Conservation (phyloP, 2,113 vertebrate genomes). For the Podocnemis expansa region DNA sequence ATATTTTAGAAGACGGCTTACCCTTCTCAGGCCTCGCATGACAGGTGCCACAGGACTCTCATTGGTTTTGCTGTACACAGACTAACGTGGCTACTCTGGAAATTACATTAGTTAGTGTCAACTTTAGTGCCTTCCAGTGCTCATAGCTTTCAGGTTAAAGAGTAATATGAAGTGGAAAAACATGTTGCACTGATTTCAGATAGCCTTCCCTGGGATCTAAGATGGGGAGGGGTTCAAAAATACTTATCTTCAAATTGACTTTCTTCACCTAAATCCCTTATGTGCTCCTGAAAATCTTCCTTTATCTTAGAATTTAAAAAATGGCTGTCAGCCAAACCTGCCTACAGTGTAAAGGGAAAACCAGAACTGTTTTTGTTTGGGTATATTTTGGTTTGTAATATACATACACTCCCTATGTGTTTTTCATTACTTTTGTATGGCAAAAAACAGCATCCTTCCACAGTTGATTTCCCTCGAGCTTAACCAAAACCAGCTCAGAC, state of each 20-base stretch:
- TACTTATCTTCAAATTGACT: too few relatives aligned
- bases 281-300: too few relatives aligned
- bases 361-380: background rate
- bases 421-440: rapidly evolving
- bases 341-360: background rate
- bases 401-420: too few relatives aligned
- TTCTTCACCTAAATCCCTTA: too few relatives aligned
- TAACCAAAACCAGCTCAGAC: background rate
- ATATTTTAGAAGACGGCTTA: too few relatives aligned
- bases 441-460: background rate
- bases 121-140: background rate
- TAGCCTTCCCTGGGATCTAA: too few relatives aligned
- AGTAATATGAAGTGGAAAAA: background rate
- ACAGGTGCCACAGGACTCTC: too few relatives aligned
- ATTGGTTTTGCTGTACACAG: too few relatives aligned
- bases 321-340: background rate
- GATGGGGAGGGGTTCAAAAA: too few relatives aligned
- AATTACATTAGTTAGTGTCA: background rate
- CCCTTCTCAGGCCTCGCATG: too few relatives aligned
- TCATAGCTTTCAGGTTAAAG: background rate
- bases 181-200: background rate
- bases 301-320: too few relatives aligned
- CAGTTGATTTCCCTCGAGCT: rapidly evolving
- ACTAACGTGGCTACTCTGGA: too few relatives aligned
- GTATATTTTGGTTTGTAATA: background rate